These are phyloP conservation scores for Brachionus rotundiformis DNA, from an alignment of 1,140 invertebrate species.

Conservation along the genomic window DNA sequence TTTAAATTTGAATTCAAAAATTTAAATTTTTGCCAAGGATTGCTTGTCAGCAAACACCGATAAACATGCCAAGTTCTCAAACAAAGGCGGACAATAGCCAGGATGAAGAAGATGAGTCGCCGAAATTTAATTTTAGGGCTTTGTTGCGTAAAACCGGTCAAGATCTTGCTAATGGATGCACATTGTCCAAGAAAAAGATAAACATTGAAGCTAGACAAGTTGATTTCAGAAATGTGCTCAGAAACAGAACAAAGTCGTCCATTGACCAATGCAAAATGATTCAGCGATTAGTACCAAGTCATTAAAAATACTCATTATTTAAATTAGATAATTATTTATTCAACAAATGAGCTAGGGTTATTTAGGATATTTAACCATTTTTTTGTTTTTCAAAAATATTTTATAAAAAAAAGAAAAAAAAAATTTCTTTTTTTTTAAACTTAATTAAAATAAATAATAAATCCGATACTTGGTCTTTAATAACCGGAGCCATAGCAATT, in stretches of 20 bases:
- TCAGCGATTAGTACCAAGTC: conserved; percentile 41
- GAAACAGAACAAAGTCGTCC: conserved; percentile 41
- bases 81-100: neutral
- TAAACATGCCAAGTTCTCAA: neutral
- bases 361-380: neutral
- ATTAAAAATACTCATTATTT: conserved; percentile 17
- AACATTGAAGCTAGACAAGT: conserved; percentile 52
- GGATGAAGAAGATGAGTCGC: neutral
- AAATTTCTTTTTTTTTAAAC: neutral
- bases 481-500: no score
- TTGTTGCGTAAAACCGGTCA: conserved; percentile 71
- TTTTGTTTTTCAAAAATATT: no score
- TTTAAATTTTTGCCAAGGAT: neutral
- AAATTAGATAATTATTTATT: neutral
- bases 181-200: conserved; percentile 68
- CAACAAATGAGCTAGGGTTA: neutral
- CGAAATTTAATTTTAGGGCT: conserved; percentile 71
- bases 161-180: conserved; percentile 70
- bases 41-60: neutral
- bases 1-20: neutral
- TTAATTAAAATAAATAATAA: neutral
- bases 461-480: no score
- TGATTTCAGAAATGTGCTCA: conserved; percentile 54
- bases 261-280: conserved; percentile 48
- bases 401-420: neutral